A percentile compares a stretch with the other conserved stretches of the same genome.
These are phyloP conservation scores for Amaurobius ferox DNA, from an alignment of 2,888 invertebrate species.

Conservation along the genomic window DNA sequence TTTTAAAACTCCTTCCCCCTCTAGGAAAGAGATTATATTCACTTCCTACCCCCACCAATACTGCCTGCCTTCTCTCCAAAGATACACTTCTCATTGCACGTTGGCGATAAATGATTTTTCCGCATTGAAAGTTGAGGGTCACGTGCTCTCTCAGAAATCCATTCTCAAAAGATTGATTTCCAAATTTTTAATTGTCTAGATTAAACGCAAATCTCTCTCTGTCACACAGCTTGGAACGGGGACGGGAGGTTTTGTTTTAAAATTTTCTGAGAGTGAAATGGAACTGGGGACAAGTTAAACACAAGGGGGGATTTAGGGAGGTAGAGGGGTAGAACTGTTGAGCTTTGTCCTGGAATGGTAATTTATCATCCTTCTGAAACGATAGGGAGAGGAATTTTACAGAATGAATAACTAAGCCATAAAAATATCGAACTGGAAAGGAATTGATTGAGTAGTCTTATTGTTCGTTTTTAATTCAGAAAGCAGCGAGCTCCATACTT, in stretches of 20 bases:
- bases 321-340: background rate
- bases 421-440: slow-evolving; percentile 2
- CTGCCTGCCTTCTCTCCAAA: background rate
- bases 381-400: slow-evolving; percentile 10
- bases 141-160: background rate
- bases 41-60: background rate
- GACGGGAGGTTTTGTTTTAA: slow-evolving; percentile 48
- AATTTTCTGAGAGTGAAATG: slow-evolving; percentile 34
- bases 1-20: background rate
- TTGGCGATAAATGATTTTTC: slow-evolving; percentile 41
- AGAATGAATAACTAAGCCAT: slow-evolving; percentile 7
- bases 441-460: slow-evolving; percentile 2
- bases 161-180: slow-evolving; percentile 57
- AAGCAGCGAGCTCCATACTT: no score
- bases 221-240: slow-evolving; percentile 10
- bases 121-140: slow-evolving; percentile 15
- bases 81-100: slow-evolving; percentile 2
- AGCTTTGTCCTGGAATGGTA: slow-evolving; percentile 27
- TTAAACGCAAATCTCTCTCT: slow-evolving; percentile 49
- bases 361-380: slow-evolving; percentile 46
- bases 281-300: slow-evolving; percentile 47
- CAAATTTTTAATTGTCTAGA: slow-evolving; percentile 69
- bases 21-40: background rate
- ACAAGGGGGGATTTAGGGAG: slow-evolving; percentile 45
- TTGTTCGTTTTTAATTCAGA: background rate